Evolutionary conservation across 1,140 invertebrate species (phyloP), one percentile per base, ranked within the genome.

Genomic region (Antheraea pernyi): DNA sequence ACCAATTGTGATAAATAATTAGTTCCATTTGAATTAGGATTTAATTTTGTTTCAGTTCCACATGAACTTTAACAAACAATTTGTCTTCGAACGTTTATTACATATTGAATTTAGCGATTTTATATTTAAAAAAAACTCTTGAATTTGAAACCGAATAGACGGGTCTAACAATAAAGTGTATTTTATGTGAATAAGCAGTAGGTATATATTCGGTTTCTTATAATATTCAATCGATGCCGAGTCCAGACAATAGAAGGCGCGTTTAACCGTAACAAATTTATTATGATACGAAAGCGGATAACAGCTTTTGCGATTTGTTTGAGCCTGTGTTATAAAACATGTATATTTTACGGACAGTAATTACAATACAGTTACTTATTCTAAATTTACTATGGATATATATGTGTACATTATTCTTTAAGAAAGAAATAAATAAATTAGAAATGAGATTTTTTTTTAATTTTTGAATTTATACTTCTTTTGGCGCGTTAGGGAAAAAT

Each of bases 81-180:
- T 53, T n/a, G 13, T 13, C 16, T 53, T 4, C 1, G 1, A 53
- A 53, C 6, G 7, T 13, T 53, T 53, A 16, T 11, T 53, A 53
- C 46, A 53, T 13, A 7, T 53, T 53, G 9, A 53, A 53, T 16
- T 53, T 53, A 53, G 11, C 46, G 46, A 53, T 53, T 53, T 53
- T 16, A 13, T 53, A 30, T 30, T 30, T 2, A 30, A 30, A 30
- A n/a, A 9, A 6, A 61, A 60, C 70, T 58, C 48, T 75, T 73
- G 69, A 78, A 81, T 77, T n/a, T 74, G 73, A 46, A 62, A 58
- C 62, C 30, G 48, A 18, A 75, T 84, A 81, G 78, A 81, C 77
- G 83, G 74, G 84, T 76, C 73, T 83, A 80, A 79, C 75, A 82
- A 80, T 84, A 83, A 75, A 77, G 39, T 30, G 67, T 16, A 59